Evolutionary conservation across 1,140 invertebrate species (phyloP), one percentile per base, ranked within the genome.

Genomic region (Ceratina japonica): DNA sequence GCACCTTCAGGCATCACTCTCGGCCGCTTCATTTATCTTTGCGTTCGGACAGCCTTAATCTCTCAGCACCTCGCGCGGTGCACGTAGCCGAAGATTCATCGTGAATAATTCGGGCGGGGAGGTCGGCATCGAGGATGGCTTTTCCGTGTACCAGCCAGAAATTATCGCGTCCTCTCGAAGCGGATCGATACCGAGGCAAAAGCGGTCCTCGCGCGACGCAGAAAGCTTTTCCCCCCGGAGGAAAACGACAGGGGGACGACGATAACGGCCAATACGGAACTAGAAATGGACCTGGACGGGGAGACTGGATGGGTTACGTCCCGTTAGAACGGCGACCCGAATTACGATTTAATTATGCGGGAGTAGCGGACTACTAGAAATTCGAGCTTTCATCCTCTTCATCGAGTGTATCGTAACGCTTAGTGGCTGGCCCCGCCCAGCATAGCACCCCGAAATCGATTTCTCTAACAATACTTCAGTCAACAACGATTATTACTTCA

Each of bases 271-370:
- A 51, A 66, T 51, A 44, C 27, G 31, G 62, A 37, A 20, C 27
- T 24, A 27, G 44, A 18, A 51, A 12, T 22, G 22, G 22, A 44
- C 3, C 13, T 5, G 37, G 8, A 5, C n/a, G n/a, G 51, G 24
- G 18, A 13, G 31, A 69, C 52, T 56, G 18, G 66, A 52, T 69
- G 27, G 31, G 66, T 54, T 24, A 24, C 24, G 8, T 22, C 18
- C 13, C 20, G 64, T 49, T 66, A 13, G 15, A 18, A n/a, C 18
- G 64, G 20, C 8, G 61, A 62, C 61, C 44, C 64, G 66, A 69
- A 70, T 56, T 37, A 70, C 24, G 4, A n/a, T 5, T 56, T 56
- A 70, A 70, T 70, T 70, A 56, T 20, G 68, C 52, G 13, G 51
- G 5, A 22, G 37, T 51, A 51, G 64, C n/a, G 44, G 24, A 44